Evolutionary conservation across 2,113 vertebrate species (phyloP).

Genomic region (Macrotus californicus): DNA sequence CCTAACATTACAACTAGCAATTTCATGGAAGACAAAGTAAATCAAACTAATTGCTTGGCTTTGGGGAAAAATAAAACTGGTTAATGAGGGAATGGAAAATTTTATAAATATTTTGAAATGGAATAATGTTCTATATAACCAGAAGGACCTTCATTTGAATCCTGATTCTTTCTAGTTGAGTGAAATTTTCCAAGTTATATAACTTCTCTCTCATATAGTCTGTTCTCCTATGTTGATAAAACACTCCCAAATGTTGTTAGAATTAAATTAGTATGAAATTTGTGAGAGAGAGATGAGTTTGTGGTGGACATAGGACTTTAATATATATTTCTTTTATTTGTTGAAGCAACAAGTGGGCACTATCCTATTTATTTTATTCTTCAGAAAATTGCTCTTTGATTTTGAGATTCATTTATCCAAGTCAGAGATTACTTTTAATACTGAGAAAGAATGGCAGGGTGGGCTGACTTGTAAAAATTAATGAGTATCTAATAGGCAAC

Average conservation of each 20-base stretch:
- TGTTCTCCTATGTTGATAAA: background rate
- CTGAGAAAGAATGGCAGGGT: background rate
- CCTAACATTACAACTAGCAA: background rate
- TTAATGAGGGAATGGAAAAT: background rate
- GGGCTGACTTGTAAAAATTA: slow-evolving; percentile 9
- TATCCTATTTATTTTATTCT: background rate
- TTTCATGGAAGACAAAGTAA: background rate
- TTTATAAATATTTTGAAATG: background rate
- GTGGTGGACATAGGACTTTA: background rate
- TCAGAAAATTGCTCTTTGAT: background rate
- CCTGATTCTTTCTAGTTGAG: background rate
- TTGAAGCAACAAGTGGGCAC: background rate
- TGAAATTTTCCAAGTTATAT: background rate
- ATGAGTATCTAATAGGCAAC: background rate
- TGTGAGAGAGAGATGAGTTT: background rate
- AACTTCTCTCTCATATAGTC: background rate
- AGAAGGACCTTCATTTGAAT: background rate
- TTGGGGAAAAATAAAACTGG: background rate
- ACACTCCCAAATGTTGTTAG: background rate
- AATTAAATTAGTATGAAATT: slow-evolving; percentile 1
- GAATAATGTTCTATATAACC: background rate
- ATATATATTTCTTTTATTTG: background rate
- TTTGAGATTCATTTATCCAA: background rate
- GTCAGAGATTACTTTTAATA: background rate
- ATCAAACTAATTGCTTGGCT: background rate